Base-by-base conservation (phyloP, 2,797 vertebrate genomes). In the Sarcoramphus papa region DNA sequence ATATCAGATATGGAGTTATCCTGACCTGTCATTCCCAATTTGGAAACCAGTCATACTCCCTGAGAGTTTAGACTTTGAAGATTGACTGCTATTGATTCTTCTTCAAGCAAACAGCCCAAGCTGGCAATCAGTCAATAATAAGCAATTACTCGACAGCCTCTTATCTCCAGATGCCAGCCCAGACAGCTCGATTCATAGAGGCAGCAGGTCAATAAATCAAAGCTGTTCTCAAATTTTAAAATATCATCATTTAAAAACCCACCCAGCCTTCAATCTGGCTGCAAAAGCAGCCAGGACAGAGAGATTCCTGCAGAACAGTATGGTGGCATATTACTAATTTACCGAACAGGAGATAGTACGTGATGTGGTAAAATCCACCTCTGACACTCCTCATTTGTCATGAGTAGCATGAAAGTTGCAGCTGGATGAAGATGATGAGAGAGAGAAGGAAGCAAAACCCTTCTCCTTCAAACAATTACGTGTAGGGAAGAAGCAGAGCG, bases 121-220 rank as follows among this genome's bases (percentile, higher is more conserved):
- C 86, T 93, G 95, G 94, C 94, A 94, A 96, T 96, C 94, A 85
- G 91, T 97, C 96, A 97, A 96, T 97, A 97, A 97, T 95, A 91
- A 93, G 94, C 93, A 95, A 95, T 97, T 96, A 96, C 88, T 92
- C 31, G 57, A 96, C 97, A 96, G 93, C 30, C 85, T 94, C 96
- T 96, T 97, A 96, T 96, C 96, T 95, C 57, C 87, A 92, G 89
- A 95, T 92, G 95, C 95, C 92, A 92, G 93, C 85, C 89, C 86
- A 93, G 95, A 94, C 91, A 94, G 87, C 93, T 95, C 79, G 59
- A 95, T 91, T 89, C 63, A 60, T 19, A 86, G 84, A 96, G 78
- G 88, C 85, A 77, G 77, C 74, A 78, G 95, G 90, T 96, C 95
- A 95, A 95, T 95, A 97, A 90, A 96, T 93, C 92, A 95, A 96